phyloP scores from a whole-genome alignment of 2,113 vertebrate species.

The Pomatorhinus ruficollis region DNA sequence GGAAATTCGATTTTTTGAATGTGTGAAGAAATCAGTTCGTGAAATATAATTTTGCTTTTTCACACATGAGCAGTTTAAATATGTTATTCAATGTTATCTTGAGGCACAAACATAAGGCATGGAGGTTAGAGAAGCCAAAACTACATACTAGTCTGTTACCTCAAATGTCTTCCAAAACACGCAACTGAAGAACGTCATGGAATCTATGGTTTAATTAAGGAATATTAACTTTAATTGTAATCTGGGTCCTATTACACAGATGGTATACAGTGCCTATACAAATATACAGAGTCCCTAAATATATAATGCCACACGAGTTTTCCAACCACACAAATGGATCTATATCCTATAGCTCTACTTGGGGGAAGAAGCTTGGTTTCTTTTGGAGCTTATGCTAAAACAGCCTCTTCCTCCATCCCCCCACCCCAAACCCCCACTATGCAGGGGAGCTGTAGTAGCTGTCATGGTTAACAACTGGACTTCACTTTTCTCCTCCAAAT shows the following conservation, averaged over 20 bases:
- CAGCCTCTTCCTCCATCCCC: background rate
- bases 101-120: conserved; percentile 63
- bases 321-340: background rate
- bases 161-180: background rate
- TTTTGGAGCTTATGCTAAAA: background rate
- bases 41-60: conserved; percentile 47
- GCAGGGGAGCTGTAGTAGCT: background rate
- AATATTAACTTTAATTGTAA: background rate
- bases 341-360: background rate
- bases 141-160: background rate
- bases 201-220: background rate
- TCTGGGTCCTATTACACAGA: background rate
- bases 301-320: background rate
- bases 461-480: background rate
- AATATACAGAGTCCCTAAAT: background rate
- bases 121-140: conserved; percentile 49
- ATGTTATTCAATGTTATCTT: conserved; percentile 63
- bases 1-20: background rate
- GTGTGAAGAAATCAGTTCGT: conserved; percentile 26
- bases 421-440: background rate
- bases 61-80: conserved; percentile 47
- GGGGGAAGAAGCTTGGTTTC: background rate
- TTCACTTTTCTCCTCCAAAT: background rate
- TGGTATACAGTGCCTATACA: background rate
- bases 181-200: background rate